Evolutionary conservation across 2,113 vertebrate genomes (phyloP).

Genomic region (Montifringilla adamsi): DNA sequence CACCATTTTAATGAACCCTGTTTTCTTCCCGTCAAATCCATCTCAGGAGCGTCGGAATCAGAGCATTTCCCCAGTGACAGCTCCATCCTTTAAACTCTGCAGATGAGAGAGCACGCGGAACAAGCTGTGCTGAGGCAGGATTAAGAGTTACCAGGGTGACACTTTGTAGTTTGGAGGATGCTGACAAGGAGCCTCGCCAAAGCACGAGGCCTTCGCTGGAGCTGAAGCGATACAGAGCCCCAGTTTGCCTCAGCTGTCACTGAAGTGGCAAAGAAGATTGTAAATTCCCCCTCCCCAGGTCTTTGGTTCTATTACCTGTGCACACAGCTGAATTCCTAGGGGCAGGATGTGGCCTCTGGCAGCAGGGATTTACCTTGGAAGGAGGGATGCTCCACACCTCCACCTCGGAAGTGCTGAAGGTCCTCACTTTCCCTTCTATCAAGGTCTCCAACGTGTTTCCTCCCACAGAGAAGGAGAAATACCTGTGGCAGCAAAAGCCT

Average conservation of each 20-base stretch:
- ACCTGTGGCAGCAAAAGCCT: background rate
- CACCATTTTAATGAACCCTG: background rate
- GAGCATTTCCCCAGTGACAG: conserved; percentile 41
- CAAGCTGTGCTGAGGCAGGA: conserved; percentile 25
- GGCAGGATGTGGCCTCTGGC: background rate
- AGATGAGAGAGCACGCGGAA: background rate
- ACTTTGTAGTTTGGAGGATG: conserved; percentile 13
- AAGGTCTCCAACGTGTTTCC: background rate
- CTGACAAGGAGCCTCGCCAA: background rate
- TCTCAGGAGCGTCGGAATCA: background rate
- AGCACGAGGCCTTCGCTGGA: background rate
- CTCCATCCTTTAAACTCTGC: background rate
- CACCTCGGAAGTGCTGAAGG: background rate
- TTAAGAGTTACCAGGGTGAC: conserved; percentile 45
- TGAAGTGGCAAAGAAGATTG: background rate
- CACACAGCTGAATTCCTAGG: background rate
- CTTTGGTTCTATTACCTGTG: background rate
- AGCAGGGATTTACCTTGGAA: background rate
- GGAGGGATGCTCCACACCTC: background rate
- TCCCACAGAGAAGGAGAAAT: background rate
- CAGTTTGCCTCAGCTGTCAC: background rate
- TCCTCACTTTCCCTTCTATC: background rate
- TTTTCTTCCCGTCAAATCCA: background rate
- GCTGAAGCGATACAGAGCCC: background rate
- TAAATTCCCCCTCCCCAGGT: background rate